Percentiles rank a stretch among this genome's conserved stretches.
Evolutionary conservation across 2,113 vertebrate species (phyloP).

Genomic region (Pseudopipra pipra): DNA sequence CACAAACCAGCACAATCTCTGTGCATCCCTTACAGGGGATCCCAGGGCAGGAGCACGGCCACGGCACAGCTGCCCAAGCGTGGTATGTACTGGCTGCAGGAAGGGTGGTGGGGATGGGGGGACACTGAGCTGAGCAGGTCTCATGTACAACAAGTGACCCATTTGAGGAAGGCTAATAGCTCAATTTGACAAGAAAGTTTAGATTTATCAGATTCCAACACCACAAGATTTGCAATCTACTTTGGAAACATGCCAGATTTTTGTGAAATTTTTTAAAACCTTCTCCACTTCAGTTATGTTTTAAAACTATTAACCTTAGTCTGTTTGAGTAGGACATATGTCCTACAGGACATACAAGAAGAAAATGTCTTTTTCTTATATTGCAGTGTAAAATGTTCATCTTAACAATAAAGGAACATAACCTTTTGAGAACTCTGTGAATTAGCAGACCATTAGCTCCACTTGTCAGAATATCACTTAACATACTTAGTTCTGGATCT

Average conservation of each 20-base stretch:
- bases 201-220: background rate
- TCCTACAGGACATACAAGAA: background rate
- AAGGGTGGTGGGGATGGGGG: background rate
- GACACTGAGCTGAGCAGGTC: background rate
- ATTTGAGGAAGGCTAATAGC: background rate
- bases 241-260: background rate
- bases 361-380: background rate
- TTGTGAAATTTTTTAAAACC: background rate
- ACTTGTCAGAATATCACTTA: conserved; percentile 18
- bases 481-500: background rate
- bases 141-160: accelerated
- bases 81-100: background rate
- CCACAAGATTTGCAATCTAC: background rate
- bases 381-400: background rate
- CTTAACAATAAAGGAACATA: background rate
- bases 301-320: background rate
- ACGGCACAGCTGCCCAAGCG: background rate
- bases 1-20: background rate
- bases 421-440: background rate
- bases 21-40: background rate
- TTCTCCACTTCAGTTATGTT: background rate
- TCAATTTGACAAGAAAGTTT: background rate
- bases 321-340: background rate
- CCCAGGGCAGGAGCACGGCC: background rate
- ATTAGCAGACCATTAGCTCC: conserved; percentile 13